Evolutionary conservation across 2,797 vertebrate genomes (phyloP).

Genomic region (Sebastes matsubarae): DNA sequence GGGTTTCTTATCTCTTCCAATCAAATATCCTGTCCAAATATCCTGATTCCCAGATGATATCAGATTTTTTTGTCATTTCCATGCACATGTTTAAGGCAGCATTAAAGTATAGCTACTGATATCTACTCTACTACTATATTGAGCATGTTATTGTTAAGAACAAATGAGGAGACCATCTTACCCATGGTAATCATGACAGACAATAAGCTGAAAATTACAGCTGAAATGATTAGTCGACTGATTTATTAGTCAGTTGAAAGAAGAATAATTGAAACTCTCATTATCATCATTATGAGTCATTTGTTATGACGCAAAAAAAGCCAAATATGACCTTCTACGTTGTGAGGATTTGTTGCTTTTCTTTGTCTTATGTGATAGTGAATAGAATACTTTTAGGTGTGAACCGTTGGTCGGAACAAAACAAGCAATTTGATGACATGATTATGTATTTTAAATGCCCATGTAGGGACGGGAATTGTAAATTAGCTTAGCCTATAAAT

Average conservation of each 20-base stretch:
- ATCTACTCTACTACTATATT: too few species aligned
- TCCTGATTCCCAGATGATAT: not conserved
- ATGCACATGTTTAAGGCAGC: not conserved
- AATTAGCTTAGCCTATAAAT: not conserved
- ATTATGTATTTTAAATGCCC: not conserved
- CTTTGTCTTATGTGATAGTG: not conserved
- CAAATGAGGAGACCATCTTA: not conserved
- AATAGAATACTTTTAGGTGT: not conserved
- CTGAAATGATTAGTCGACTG: not conserved
- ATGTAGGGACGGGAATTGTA: not conserved
- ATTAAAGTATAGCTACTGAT: not conserved
- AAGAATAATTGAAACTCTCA: not conserved
- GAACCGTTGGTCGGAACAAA: not conserved
- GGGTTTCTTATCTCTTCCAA: not conserved
- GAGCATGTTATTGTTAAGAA: not conserved
- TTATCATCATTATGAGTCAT: not conserved
- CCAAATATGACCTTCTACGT: not conserved
- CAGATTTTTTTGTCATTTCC: not conserved
- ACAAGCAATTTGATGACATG: not conserved
- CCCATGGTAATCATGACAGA: not conserved
- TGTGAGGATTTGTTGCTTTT: not conserved
- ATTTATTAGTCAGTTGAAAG: not conserved
- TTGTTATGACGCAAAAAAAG: not conserved
- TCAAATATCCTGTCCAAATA: conserved; percentile 15
- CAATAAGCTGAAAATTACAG: not conserved